Evolutionary conservation across 2,797 vertebrate genomes (phyloP), one percentile per base, ranked within the genome.

Genomic region (Sebastes melanostomus): DNA sequence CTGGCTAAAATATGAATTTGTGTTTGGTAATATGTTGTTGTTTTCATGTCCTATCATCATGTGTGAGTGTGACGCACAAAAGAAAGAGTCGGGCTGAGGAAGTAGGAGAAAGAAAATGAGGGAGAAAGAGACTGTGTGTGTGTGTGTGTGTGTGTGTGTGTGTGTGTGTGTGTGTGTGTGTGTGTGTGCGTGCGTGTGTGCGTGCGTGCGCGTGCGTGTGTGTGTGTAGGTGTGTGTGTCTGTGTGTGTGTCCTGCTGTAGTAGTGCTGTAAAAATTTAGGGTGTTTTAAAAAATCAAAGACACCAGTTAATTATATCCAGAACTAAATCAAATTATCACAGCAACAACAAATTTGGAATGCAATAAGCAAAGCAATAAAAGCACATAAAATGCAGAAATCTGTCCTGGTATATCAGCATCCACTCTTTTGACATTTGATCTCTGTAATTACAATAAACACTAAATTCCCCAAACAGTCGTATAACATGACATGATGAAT

Each of bases 111-210:
- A 67, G 61, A 55, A 52, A 67, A 29, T 20, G 22, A 25, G 27
- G 16, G 13, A 36, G 16, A 71, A 59, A 14, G 18, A 69, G 61
- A 13, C 4, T 29, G 29, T 75, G 61, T 46, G 32, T 66, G 67
- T 67, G 1, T 73, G 30, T 61, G 74, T 66, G 66, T 36, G 46
- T 72, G 30, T 75, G 66, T 72, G 66, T 66, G 68, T 34, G 68
- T 62, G 62, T 56, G 68, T 60, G 42, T 61, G 65, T 60, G 59
- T n/a, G 75, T 34, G 38, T 72, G 46, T 55, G 58, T 72, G 74
- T 29, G 74, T 42, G 60, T 72, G 69, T 65, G 75, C 77, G 71
- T 62, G 73, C 76, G 78, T 66, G 56, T 66, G 60, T 30, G 42
- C 52, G 25, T 46, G 62, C 16, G 61, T 27, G 36, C 25, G 3